Conservation (phyloP, 2,888 invertebrate species). For the Conistra vaccinii region DNA sequence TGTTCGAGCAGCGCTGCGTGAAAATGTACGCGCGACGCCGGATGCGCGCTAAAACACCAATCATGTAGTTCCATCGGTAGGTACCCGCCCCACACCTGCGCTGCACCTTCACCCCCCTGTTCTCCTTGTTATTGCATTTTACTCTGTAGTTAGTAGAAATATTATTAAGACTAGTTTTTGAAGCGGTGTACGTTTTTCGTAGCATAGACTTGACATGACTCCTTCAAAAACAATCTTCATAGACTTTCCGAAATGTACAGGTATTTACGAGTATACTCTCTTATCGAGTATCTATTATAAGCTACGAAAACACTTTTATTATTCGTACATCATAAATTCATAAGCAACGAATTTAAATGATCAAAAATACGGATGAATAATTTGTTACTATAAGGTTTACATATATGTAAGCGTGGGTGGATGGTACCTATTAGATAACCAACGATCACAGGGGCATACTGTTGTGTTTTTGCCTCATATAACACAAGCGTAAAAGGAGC, state of each 20-base stretch:
- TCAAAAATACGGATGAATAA: too few relatives aligned
- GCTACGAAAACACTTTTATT: too few relatives aligned
- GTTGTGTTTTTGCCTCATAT: too few relatives aligned
- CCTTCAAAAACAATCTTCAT: background rate
- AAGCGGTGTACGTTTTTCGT: background rate
- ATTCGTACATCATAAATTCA: too few relatives aligned
- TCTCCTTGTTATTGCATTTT: conserved; percentile 18
- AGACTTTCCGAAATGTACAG: background rate
- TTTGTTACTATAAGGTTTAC: too few relatives aligned
- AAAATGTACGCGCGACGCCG: conserved; percentile 75
- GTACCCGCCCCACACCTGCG: conserved; percentile 22
- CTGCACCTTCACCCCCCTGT: background rate
- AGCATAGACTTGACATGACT: background rate
- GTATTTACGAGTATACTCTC: background rate
- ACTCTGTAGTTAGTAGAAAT: background rate
- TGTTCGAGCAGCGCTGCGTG: conserved; percentile 81
- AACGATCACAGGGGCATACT: too few relatives aligned
- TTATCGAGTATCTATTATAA: too few relatives aligned
- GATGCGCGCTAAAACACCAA: conserved; percentile 79
- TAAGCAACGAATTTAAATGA: too few relatives aligned
- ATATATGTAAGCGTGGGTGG: too few relatives aligned
- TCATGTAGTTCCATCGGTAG: conserved; percentile 65
- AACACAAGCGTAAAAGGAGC: too few relatives aligned
- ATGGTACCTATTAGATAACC: too few relatives aligned
- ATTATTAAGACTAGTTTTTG: background rate